phyloP scores from a whole-genome alignment of 2,797 vertebrate genomes.

The Gobionotothen gibberifrons region DNA sequence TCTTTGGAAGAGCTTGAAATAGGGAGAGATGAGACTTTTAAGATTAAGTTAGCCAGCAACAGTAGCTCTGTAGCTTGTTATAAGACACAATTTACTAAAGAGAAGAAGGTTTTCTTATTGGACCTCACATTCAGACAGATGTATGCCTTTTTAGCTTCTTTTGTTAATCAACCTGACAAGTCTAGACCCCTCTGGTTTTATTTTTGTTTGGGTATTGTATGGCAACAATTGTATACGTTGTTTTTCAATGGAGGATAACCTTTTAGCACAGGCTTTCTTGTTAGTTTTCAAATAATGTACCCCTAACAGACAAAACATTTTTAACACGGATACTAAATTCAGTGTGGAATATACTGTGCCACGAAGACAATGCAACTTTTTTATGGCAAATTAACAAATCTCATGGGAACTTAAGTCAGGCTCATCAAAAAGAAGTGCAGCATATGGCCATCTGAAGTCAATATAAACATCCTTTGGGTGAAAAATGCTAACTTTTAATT shows the following conservation, averaged over 20 bases:
- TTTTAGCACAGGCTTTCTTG: background rate
- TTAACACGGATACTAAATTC: background rate
- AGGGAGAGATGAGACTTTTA: conserved; percentile 62
- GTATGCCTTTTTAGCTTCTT: background rate
- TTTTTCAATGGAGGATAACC: background rate
- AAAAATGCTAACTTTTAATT: conserved; percentile 24
- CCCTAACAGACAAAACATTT: background rate
- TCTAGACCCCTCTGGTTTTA: background rate
- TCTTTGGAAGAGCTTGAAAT: conserved; percentile 64
- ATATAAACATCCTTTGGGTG: conserved; percentile 37
- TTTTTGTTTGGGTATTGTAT: background rate
- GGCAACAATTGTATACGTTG: background rate
- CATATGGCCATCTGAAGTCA: conserved; percentile 17
- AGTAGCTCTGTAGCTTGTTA: conserved; percentile 31
- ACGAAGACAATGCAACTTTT: background rate
- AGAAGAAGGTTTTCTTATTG: conserved; percentile 11
- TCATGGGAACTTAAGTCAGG: conserved; percentile 2
- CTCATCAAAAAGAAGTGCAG: conserved; percentile 16
- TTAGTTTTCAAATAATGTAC: background rate
- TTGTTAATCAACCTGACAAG: background rate
- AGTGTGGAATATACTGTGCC: background rate
- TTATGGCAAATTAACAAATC: background rate
- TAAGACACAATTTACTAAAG: conserved; percentile 14
- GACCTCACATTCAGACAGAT: background rate
- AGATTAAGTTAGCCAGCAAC: conserved; percentile 46